Percentiles rank a stretch among this genome's conserved stretches.
Conservation (phyloP, 2,888 invertebrate species). For the Pelosia muscerda region DNA sequence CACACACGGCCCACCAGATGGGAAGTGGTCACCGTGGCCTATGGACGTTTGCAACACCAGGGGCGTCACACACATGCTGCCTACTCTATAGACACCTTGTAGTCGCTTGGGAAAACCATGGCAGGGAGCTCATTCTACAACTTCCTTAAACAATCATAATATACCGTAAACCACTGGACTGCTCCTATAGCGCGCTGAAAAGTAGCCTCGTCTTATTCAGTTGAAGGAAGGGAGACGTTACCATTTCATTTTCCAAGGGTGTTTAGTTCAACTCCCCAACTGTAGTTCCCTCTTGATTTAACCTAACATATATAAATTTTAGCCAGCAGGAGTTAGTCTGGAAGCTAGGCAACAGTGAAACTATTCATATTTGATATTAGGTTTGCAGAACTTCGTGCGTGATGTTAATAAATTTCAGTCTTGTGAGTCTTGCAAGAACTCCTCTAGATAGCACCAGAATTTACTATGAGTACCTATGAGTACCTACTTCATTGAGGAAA, state of each 20-base stretch:
- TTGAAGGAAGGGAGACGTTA: neutral
- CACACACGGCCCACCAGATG: no score
- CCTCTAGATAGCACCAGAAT: neutral
- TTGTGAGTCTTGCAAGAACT: neutral
- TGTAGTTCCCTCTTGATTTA: neutral
- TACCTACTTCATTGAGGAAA: no score
- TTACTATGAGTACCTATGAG: neutral
- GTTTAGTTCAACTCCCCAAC: neutral
- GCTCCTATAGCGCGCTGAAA: no score
- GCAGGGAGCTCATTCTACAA: no score
- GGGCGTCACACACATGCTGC: no score
- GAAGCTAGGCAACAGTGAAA: constrained; percentile 1
- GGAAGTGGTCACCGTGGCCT: no score
- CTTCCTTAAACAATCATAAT: neutral
- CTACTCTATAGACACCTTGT: no score
- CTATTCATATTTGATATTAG: neutral
- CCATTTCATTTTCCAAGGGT: neutral
- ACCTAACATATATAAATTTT: neutral
- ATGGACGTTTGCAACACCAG: no score
- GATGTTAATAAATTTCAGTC: constrained; percentile 3
- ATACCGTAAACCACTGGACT: no score
- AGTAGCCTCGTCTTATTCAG: no score
- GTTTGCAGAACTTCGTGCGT: constrained; percentile 1
- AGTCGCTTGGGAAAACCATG: no score
- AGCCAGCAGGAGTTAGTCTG: neutral